phyloP scores from a whole-genome alignment of 2,113 vertebrate species.

The Nipponia nippon region DNA sequence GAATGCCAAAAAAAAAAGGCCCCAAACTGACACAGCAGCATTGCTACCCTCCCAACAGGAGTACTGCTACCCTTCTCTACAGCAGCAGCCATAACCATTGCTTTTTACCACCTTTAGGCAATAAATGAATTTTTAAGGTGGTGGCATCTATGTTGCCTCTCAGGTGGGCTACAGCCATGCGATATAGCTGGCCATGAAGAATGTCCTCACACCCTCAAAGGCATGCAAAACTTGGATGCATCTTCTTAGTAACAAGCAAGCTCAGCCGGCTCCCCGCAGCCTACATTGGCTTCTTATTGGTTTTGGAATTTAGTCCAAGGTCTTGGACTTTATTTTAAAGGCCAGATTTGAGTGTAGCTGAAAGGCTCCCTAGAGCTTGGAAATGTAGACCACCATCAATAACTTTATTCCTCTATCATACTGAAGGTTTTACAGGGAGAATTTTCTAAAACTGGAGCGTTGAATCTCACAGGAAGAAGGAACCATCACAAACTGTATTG shows the following conservation, averaged over 20 bases:
- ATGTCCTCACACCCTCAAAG: not conserved
- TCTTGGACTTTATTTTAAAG: not conserved
- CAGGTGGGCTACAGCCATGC: not conserved
- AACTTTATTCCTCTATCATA: not conserved
- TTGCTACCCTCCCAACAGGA: not conserved
- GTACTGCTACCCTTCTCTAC: not conserved
- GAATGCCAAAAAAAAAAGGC: not conserved
- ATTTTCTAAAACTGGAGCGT: not conserved
- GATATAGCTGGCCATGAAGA: not conserved
- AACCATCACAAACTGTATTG: not conserved
- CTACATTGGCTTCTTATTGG: not conserved
- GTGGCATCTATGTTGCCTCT: not conserved
- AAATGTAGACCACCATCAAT: not conserved
- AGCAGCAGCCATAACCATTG: not conserved
- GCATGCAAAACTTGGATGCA: not conserved
- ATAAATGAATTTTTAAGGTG: not conserved
- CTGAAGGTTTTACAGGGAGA: not conserved
- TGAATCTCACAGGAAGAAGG: not conserved
- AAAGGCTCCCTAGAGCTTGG: not conserved
- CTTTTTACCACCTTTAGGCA: not conserved
- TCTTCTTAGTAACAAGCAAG: not conserved
- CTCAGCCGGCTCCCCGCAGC: not conserved
- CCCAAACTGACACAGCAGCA: not conserved
- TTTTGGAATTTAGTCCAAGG: not conserved
- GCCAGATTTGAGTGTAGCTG: not conserved